Percentiles rank a stretch among this genome's conserved stretches.
Evolutionary conservation across 2,113 vertebrate genomes (phyloP).

Genomic region (Dicerorhinus sumatrensis): DNA sequence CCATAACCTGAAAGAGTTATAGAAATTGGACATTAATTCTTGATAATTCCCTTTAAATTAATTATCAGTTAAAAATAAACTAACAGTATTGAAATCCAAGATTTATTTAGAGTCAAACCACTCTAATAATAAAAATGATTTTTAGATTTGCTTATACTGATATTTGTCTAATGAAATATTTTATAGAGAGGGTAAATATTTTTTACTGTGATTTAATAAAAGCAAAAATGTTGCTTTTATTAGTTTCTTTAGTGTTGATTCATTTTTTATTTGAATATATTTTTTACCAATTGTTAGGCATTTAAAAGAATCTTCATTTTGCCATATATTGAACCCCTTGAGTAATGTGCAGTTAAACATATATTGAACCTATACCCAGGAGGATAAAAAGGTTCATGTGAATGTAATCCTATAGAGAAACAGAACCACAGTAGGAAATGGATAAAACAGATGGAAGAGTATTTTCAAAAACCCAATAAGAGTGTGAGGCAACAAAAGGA

Average conservation of each 20-base stretch:
- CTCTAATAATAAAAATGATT: constrained; percentile 77
- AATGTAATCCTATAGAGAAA: constrained; percentile 55
- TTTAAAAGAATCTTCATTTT: constrained; percentile 53
- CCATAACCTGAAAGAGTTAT: not conserved
- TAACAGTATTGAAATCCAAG: constrained; percentile 56
- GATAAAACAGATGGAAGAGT: not conserved
- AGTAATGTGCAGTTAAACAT: constrained; percentile 55
- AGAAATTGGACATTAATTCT: not conserved
- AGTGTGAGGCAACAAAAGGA: not conserved
- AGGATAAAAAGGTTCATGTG: constrained; percentile 53
- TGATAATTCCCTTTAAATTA: not conserved
- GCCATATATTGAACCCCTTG: constrained; percentile 15
- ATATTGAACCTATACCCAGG: constrained; percentile 33
- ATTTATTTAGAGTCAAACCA: constrained; percentile 61
- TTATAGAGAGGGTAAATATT: constrained; percentile 75
- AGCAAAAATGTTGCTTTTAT: constrained; percentile 48
- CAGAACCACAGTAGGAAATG: constrained; percentile 41
- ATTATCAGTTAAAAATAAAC: not conserved
- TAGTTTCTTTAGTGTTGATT: not conserved
- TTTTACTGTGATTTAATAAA: constrained; percentile 57
- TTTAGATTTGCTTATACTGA: constrained; percentile 63
- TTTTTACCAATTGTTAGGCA: constrained; percentile 70
- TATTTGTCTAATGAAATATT: constrained; percentile 53
- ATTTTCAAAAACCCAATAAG: constrained; percentile 4
- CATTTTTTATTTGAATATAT: constrained; percentile 72